Evolutionary conservation across 2,797 vertebrate genomes (phyloP), one percentile per base, ranked within the genome.

Genomic region (Tadarida brasiliensis): DNA sequence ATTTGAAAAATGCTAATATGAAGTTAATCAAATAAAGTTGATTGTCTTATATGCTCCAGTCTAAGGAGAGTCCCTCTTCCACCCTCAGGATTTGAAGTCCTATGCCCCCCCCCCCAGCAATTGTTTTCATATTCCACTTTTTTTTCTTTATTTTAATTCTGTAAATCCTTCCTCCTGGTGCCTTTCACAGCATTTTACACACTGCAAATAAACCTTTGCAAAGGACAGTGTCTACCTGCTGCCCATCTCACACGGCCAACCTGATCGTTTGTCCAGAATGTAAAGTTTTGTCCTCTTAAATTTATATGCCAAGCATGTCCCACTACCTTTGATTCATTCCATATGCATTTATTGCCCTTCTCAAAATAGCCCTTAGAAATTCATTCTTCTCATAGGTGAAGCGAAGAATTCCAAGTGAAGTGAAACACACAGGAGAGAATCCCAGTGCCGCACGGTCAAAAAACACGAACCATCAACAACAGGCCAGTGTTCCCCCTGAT

Each of bases 341-440:
- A 44, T 7, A 63, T n/a, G 33, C n/a, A 80, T 67, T 76, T 67
- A 67, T 16, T 74, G 49, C 61, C 15, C 49, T 88, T 91, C 80
- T 83, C 74, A 87, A 87, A 96, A 94, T 80, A 95, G 81, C 51
- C 70, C 49, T 90, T 28, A 77, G 85, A 82, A 82, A 82, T 78
- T 85, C 82, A 84, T 68, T 84, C 74, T 87, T 96, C 51, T 82
- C 44, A 35, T 82, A 86, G 93, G 33, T 35, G n/a, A 93, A 81
- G 24, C 83, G 16, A 88, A 63, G 24, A 95, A 61, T 96, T 94
- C 80, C 84, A 93, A 96, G 44, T 26, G 16, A 28, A 83, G 22
- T 63, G 81, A 93, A 85, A 73, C 59, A 77, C 2, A 93, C 30
- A 87, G 82, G 19, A 83, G 30, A 91, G 78, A 94, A 73, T 73